A percentile compares a stretch with the other conserved stretches of the same genome.
Conservation (phyloP, 2,888 invertebrate species). For the Gastrophysa polygoni region DNA sequence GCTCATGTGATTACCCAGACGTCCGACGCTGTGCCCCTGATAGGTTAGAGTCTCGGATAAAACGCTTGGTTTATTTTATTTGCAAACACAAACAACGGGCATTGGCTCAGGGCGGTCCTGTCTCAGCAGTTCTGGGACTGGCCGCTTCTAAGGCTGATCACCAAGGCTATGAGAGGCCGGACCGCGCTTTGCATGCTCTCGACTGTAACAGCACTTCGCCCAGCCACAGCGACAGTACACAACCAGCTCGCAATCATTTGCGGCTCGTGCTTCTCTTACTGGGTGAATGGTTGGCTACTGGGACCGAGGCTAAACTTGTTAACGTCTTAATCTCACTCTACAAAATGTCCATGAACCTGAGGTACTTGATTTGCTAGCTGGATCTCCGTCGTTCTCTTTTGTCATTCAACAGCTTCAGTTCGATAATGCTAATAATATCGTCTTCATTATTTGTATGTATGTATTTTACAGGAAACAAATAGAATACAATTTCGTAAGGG, state of each 20-base stretch:
- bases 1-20: constrained; percentile 99
- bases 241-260: constrained; percentile 45
- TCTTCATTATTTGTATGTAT: too few relatives aligned
- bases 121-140: constrained; percentile 26
- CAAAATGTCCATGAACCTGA: background rate
- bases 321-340: constrained; percentile 18
- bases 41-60: constrained; percentile 72
- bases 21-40: constrained; percentile 98
- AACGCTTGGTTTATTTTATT: constrained; percentile 50
- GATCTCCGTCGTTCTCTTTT: too few relatives aligned
- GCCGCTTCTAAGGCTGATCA: background rate
- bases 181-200: constrained; percentile 53
- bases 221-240: constrained; percentile 54
- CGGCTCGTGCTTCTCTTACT: constrained; percentile 47
- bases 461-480: too few relatives aligned
- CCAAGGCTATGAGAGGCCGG: constrained; percentile 36
- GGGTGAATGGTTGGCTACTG: constrained; percentile 52
- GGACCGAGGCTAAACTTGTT: constrained; percentile 55
- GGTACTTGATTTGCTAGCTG: background rate
- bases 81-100: constrained; percentile 50
- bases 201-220: constrained; percentile 58
- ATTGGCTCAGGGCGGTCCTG: constrained; percentile 44
- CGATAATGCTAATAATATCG: too few relatives aligned
- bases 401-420: too few relatives aligned
- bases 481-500: too few relatives aligned